Conservation (phyloP, 2,797 vertebrate species). For the Oreochromis mossambicus region DNA sequence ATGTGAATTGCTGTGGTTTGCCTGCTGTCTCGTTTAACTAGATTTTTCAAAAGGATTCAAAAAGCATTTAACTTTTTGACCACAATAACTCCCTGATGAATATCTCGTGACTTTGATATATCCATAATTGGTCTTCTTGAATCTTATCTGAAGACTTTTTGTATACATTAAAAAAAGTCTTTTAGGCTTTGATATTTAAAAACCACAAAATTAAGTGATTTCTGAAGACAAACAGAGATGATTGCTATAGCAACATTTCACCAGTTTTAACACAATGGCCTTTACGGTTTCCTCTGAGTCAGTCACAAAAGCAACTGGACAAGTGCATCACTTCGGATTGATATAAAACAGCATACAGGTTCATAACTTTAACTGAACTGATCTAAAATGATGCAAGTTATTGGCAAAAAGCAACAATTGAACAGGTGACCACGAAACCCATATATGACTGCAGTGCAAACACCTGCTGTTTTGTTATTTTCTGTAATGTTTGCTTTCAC, state of each 20-base stretch:
- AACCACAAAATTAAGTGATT: background rate
- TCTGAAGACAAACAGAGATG: background rate
- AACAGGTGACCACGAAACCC: conserved; percentile 2
- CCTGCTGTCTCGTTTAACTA: background rate
- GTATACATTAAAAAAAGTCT: background rate
- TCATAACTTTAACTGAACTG: background rate
- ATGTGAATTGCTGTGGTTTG: conserved; percentile 1
- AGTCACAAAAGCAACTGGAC: background rate
- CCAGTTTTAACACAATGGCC: background rate
- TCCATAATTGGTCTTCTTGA: background rate
- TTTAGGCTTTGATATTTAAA: background rate
- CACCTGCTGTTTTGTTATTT: conserved; percentile 4
- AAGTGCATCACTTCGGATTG: background rate
- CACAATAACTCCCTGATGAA: background rate
- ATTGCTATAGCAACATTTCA: background rate
- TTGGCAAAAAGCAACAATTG: conserved; percentile 11
- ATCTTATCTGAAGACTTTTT: background rate
- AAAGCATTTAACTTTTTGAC: conserved; percentile 5
- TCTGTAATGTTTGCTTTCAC: background rate
- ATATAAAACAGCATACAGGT: background rate
- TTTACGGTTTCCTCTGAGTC: background rate
- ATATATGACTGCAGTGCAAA: conserved; percentile 3
- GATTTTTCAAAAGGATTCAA: conserved; percentile 16
- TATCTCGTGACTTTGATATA: background rate
- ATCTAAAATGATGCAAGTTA: conserved; percentile 2